A percentile compares a stretch with the other conserved stretches of the same genome.
Conservation (phyloP, 2,888 invertebrate genomes). For the Tuberolachnus salignus region DNA sequence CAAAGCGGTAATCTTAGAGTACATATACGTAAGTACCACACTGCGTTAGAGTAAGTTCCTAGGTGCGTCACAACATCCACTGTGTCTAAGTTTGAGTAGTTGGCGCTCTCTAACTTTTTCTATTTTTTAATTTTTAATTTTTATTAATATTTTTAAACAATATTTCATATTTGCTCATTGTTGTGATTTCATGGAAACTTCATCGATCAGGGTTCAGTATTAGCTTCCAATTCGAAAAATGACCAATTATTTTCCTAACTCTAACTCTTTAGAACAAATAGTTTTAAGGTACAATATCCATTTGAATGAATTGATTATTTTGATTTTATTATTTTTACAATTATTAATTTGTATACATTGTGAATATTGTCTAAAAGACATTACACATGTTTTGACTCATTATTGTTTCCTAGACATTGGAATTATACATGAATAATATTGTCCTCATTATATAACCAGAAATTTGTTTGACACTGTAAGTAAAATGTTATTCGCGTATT, state of each 20-base stretch:
- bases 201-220: slow-evolving; percentile 55
- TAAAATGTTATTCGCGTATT: slow-evolving; percentile 43
- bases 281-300: slow-evolving; percentile 51
- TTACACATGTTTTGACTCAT: slow-evolving; percentile 24
- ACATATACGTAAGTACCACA: slow-evolving; percentile 71
- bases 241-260: slow-evolving; percentile 51
- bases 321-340: slow-evolving; percentile 30
- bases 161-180: slow-evolving; percentile 55
- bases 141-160: slow-evolving; percentile 42
- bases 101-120: slow-evolving; percentile 53
- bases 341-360: slow-evolving; percentile 30
- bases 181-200: slow-evolving; percentile 56
- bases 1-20: slow-evolving; percentile 83
- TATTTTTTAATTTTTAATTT: slow-evolving; percentile 33
- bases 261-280: slow-evolving; percentile 54
- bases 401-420: slow-evolving; percentile 49
- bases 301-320: too few relatives aligned
- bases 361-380: slow-evolving; percentile 13
- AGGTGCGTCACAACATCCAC: slow-evolving; percentile 53
- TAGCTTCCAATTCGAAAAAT: slow-evolving; percentile 48
- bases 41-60: slow-evolving; percentile 55
- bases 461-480: slow-evolving; percentile 17
- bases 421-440: slow-evolving; percentile 39
- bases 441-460: slow-evolving; percentile 32
- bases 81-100: slow-evolving; percentile 39